These are phyloP conservation scores for Himalopsyche anomala DNA, from an alignment of 2,888 invertebrate genomes.

Conservation along the genomic window DNA sequence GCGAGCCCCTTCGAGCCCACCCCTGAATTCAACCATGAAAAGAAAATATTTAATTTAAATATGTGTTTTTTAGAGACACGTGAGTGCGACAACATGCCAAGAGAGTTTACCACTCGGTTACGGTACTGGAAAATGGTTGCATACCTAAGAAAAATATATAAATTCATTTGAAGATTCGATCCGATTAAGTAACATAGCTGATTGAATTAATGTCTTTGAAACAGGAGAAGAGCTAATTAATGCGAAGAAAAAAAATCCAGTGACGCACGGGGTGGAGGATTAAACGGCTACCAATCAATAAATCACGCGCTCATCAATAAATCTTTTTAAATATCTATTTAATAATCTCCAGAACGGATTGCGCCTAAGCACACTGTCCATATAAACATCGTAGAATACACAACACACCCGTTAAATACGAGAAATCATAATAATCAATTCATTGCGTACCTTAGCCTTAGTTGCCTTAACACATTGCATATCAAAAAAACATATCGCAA, in stretches of 20 bases:
- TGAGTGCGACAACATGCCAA: too few relatives aligned
- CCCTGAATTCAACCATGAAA: too few relatives aligned
- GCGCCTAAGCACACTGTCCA: slow-evolving; percentile 59
- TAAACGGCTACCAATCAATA: slow-evolving; percentile 60
- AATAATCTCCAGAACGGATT: slow-evolving; percentile 63
- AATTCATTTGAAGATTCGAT: too few relatives aligned
- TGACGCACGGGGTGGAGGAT: slow-evolving; percentile 42
- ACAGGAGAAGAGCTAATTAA: not conserved
- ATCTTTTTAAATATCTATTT: slow-evolving; percentile 61
- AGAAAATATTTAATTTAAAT: too few relatives aligned
- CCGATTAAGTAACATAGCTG: too few relatives aligned
- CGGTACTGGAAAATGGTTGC: too few relatives aligned
- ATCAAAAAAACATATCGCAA: not conserved
- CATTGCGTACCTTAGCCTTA: too few relatives aligned
- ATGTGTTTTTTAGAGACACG: too few relatives aligned
- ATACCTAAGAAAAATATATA: too few relatives aligned
- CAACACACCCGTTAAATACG: slow-evolving; percentile 7
- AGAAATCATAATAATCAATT: slow-evolving; percentile 43
- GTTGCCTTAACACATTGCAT: not conserved
- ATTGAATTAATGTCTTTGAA: slow-evolving; percentile 2
- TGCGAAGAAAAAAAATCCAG: not conserved
- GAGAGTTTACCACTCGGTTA: too few relatives aligned
- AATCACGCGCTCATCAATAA: slow-evolving; percentile 56
- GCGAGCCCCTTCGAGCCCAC: too few relatives aligned
- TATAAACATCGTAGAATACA: not conserved